Base-by-base conservation (phyloP, 2,888 invertebrate genomes). In the Pristionchus entomophagus region DNA sequence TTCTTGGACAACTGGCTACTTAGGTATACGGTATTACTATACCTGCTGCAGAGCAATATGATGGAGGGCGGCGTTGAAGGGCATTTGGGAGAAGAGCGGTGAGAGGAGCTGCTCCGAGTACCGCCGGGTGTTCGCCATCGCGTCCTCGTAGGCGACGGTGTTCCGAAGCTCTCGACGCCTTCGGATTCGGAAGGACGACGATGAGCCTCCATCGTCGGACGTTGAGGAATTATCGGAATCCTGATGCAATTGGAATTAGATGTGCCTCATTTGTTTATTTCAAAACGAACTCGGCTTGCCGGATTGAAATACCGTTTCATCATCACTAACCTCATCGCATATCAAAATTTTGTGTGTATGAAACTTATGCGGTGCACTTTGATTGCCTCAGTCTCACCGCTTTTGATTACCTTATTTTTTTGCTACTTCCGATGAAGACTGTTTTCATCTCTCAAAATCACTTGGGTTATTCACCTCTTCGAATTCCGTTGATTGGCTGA, bases 151-250 rank as follows among this genome's bases (percentile, higher is more conserved):
- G 2, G 82, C 41, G 87, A 85, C 73, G 89, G 84, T 17, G 84
- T 84, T 56, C 85, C 87, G 26, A 84, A 86, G 62, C 38, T 86
- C 22, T 77, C 73, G 19, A 56, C 83, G 49, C 56, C 86, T 84
- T 26, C 86, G 86, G 77, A 85, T 38, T 19, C 89, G 88, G 38
- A 84, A 86, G 0, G 87, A 80, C 22, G 89, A 89, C 26, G 88
- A 88, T n/a, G 89, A 88, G 22, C 89, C 87, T 32, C 90, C 62
- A 35, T 92, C 92, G 65, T 69, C 38, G 49, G 90, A 91, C n/a
- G 90, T 88, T 19, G 89, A 90, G 17, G 91, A 91, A 45, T 92
- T 92, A 81, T 92, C 91, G 6, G 92, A 92, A 82, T 92, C 92
- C 91, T 92, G 86, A 81, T 90, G 12, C 5, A 32, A n/a, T 19